Conservation (phyloP, 2,888 invertebrate genomes). For the Ellobium chinense region DNA sequence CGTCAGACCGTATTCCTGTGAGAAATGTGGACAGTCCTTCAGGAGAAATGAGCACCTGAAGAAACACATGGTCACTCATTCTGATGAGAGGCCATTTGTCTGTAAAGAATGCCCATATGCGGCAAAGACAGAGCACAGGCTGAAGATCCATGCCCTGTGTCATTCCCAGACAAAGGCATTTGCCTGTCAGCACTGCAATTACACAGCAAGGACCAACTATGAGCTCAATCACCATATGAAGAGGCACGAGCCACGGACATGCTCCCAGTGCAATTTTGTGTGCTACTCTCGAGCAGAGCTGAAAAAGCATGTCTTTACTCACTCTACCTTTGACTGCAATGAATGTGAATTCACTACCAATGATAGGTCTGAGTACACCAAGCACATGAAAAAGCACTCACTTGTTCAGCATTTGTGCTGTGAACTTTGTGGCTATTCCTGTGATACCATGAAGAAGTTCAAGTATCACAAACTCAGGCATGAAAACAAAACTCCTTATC, state of each 20-base stretch:
- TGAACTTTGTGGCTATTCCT: constrained; percentile 49
- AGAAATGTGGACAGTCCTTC: constrained; percentile 31
- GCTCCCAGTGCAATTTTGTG: constrained; percentile 34
- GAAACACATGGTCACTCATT: constrained; percentile 46
- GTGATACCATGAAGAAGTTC: constrained; percentile 37
- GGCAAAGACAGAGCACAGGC: constrained; percentile 36
- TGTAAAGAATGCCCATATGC: constrained; percentile 39
- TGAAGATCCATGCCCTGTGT: constrained; percentile 37
- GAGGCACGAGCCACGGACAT: constrained; percentile 32
- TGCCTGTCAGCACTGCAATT: constrained; percentile 37
- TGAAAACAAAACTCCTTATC: constrained; percentile 42
- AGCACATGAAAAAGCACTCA: constrained; percentile 36
- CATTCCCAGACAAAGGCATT: constrained; percentile 35
- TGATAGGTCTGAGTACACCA: constrained; percentile 35
- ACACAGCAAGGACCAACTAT: constrained; percentile 41
- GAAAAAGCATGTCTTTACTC: constrained; percentile 38
- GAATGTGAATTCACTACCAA: constrained; percentile 41
- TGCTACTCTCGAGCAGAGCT: constrained; percentile 32
- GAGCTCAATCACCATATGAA: constrained; percentile 42
- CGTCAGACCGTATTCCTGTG: constrained; percentile 33
- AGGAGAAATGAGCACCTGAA: constrained; percentile 43
- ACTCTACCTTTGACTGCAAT: constrained; percentile 33
- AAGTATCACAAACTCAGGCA: constrained; percentile 37
- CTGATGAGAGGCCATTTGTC: constrained; percentile 38
- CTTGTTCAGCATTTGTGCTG: constrained; percentile 34